phyloP scores from a whole-genome alignment of 92 coral and sea anemone genomes.

The Virgularia gustaviana region DNA sequence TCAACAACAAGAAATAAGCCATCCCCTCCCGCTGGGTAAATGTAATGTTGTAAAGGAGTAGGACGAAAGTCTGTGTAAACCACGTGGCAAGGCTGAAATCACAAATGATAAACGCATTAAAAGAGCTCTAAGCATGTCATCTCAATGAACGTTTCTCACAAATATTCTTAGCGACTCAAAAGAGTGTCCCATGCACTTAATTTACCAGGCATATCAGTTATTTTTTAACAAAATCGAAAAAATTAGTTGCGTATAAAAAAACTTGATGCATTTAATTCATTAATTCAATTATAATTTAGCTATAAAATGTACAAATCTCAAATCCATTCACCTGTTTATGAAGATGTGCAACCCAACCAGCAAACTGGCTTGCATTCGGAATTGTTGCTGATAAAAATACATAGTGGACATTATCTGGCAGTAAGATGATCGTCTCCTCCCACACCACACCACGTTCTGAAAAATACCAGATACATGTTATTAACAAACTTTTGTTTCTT shows the following conservation, averaged over 20 bases:
- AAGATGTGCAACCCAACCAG: constrained; percentile 94
- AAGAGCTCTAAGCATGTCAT: background rate
- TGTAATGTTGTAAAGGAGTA: constrained; percentile 92
- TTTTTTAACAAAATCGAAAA: no score
- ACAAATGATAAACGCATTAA: background rate
- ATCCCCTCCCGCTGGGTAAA: constrained; percentile 95
- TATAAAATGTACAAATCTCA: background rate
- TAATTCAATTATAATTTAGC: no score
- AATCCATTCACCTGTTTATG: constrained; percentile 99
- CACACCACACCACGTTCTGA: constrained; percentile 97
- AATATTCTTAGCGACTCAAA: no score
- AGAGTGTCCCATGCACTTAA: no score
- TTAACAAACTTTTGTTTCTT: background rate
- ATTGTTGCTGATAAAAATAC: constrained; percentile 96
- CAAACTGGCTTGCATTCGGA: constrained; percentile 97
- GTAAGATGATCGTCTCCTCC: constrained; percentile 93
- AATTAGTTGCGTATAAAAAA: no score
- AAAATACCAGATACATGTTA: background rate
- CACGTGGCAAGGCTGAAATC: constrained; percentile 83
- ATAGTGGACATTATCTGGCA: constrained; percentile 96
- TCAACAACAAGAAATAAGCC: constrained; percentile 94
- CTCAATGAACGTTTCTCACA: no score
- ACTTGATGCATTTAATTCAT: no score
- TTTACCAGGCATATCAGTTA: no score
- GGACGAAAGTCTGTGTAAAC: constrained; percentile 98